Evolutionary conservation across 2,888 invertebrate species (phyloP).

Genomic region (Trisateles emortualis): DNA sequence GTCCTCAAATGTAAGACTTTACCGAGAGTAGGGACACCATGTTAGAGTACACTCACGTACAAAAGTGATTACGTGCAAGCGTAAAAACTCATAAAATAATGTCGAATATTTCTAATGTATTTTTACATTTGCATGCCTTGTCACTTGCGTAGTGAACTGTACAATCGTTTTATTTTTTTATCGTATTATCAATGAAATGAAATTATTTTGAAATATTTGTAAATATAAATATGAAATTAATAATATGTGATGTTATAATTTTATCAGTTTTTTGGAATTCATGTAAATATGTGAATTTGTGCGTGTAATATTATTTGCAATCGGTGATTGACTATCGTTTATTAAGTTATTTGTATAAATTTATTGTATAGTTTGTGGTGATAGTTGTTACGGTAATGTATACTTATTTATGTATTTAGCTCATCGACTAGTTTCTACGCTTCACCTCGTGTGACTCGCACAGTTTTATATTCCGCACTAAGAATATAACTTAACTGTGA

Average conservation of each 20-base stretch:
- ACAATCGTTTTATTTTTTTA: constrained; percentile 38
- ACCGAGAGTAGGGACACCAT: constrained; percentile 32
- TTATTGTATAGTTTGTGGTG: constrained; percentile 49
- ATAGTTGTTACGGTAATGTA: constrained; percentile 40
- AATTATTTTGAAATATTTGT: constrained; percentile 10
- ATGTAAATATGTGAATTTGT: constrained; percentile 84
- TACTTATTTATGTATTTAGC: constrained; percentile 65
- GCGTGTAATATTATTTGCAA: constrained; percentile 72
- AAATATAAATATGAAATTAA: background rate
- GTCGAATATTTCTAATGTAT: constrained; percentile 17
- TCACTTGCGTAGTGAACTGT: constrained; percentile 27
- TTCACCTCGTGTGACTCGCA: constrained; percentile 51
- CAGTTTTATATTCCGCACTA: constrained; percentile 60
- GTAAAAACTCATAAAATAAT: constrained; percentile 12
- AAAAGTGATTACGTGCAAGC: constrained; percentile 14
- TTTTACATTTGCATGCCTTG: constrained; percentile 17
- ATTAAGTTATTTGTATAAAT: constrained; percentile 76
- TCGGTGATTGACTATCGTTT: constrained; percentile 66
- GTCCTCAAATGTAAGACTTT: constrained; percentile 9
- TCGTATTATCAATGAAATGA: constrained; percentile 41
- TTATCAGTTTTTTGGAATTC: constrained; percentile 61
- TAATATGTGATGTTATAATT: constrained; percentile 74
- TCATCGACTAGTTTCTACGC: constrained; percentile 52
- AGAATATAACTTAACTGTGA: constrained; percentile 61
- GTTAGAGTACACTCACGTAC: constrained; percentile 26